phyloP scores from a whole-genome alignment of 2,888 invertebrate genomes.

The Epinotia nisella region DNA sequence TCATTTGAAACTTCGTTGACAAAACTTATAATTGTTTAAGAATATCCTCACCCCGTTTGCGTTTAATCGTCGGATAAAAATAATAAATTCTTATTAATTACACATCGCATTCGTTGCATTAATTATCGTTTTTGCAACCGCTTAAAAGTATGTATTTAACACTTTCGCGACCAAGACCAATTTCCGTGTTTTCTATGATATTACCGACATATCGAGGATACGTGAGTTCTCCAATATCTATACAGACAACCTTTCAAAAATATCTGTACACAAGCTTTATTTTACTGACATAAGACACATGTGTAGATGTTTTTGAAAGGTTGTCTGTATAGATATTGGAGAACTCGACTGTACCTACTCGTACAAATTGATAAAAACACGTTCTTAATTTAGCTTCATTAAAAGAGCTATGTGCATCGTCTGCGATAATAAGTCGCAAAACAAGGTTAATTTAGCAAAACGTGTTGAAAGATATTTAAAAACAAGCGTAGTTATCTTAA shows the following conservation, averaged over 20 bases:
- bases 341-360: no score
- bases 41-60: not conserved
- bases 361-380: constrained; percentile 38
- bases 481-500: constrained; percentile 28
- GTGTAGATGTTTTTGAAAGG: no score
- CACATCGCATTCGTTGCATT: not conserved
- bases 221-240: no score
- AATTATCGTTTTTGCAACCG: constrained; percentile 38
- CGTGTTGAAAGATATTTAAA: constrained; percentile 30
- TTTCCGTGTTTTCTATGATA: no score
- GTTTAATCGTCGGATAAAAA: not conserved
- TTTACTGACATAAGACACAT: no score
- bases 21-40: constrained; percentile 1
- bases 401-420: constrained; percentile 34
- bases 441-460: constrained; percentile 39
- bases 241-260: no score
- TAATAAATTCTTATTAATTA: not conserved
- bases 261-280: no score
- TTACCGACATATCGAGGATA: constrained; percentile 5
- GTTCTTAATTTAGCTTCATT: constrained; percentile 38
- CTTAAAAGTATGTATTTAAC: not conserved
- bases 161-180: no score
- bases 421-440: constrained; percentile 37
- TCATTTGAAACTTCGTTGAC: not conserved
- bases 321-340: no score